Conservation (phyloP, 1,140 invertebrate genomes). For the Diploscapter pachys region DNA sequence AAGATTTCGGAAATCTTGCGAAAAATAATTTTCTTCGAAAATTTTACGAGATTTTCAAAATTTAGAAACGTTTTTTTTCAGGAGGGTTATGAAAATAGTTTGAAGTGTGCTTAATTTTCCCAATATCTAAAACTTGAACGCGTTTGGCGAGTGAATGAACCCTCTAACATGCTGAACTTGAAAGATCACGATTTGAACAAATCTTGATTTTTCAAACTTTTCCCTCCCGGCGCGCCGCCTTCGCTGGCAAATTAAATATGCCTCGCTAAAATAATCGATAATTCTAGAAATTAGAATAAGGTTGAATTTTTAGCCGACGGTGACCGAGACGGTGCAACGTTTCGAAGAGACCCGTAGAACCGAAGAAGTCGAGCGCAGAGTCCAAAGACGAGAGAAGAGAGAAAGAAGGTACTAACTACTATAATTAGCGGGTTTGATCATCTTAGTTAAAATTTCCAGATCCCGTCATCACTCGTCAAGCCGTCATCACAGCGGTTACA, state of each 20-base stretch:
- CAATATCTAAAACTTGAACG: no score
- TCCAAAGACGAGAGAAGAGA: slow-evolving; percentile 3
- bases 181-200: no score
- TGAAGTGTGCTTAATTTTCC: no score
- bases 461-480: slow-evolving; percentile 43
- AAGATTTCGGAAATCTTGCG: no score
- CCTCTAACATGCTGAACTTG: no score
- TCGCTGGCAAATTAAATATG: no score
- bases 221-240: no score
- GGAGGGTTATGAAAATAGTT: background rate
- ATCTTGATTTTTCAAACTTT: no score
- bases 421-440: background rate
- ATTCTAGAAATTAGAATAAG: background rate
- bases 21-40: no score
- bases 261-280: no score
- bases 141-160: no score
- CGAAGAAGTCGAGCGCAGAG: slow-evolving; percentile 50
- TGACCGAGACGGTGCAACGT: slow-evolving; percentile 54
- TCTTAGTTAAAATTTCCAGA: slow-evolving; percentile 1
- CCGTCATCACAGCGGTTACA: slow-evolving; percentile 35
- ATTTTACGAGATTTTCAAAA: no score
- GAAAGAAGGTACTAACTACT: background rate
- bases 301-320: slow-evolving; percentile 41
- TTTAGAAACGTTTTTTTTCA: background rate
- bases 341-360: slow-evolving; percentile 54